Evolutionary conservation across 2,797 vertebrate genomes (phyloP).

Genomic region (Malurus splendens): DNA sequence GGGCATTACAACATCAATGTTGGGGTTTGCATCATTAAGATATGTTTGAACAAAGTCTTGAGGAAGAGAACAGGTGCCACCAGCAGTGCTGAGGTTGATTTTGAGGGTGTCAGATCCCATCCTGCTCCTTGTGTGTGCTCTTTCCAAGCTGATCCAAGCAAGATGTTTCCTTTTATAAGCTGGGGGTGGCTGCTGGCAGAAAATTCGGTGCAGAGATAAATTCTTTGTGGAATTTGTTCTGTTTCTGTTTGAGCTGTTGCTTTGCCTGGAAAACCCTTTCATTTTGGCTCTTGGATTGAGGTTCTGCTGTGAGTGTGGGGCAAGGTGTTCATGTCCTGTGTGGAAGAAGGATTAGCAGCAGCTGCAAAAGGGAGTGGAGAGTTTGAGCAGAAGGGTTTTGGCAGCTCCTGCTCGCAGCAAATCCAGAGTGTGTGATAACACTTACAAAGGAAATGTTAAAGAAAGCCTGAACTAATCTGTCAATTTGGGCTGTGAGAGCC

Average conservation of each 20-base stretch:
- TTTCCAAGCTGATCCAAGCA: background rate
- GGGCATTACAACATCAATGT: background rate
- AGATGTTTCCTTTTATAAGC: background rate
- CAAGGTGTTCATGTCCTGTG: background rate
- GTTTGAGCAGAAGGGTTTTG: background rate
- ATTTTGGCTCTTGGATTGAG: background rate
- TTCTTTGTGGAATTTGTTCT: background rate
- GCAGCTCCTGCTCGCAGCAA: background rate
- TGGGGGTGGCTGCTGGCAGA: background rate
- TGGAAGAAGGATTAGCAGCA: background rate
- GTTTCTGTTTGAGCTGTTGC: background rate
- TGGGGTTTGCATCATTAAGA: background rate
- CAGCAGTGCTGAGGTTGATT: too few species aligned
- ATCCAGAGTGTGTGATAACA: background rate
- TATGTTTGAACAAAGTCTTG: background rate
- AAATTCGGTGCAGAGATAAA: background rate
- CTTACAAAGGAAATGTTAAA: background rate
- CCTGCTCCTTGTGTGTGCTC: background rate
- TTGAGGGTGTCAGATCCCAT: rapidly evolving
- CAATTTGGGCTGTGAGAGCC: background rate
- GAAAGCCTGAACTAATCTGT: conserved; percentile 25
- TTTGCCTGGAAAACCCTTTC: background rate
- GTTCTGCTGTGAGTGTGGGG: background rate
- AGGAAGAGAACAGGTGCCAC: background rate
- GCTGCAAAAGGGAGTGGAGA: background rate